Conservation (phyloP, 2,113 vertebrate species). For the Cavia porcellus region DNA sequence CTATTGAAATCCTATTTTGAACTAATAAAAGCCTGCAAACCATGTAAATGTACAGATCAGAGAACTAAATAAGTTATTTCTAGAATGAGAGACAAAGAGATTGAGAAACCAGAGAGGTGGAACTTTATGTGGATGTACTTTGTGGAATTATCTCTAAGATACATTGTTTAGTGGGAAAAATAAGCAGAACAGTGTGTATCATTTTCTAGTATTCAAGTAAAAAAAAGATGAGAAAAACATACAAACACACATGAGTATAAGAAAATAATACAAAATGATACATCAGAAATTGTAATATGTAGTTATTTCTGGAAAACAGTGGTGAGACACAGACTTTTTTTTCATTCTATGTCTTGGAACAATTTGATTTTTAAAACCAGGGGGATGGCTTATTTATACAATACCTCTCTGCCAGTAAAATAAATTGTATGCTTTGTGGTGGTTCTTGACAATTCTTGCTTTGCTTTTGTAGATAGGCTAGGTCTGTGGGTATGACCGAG, state of each 20-base stretch:
- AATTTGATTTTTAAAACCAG: slow-evolving; percentile 54
- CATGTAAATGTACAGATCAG: not conserved
- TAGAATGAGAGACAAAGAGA: not conserved
- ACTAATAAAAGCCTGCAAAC: not conserved
- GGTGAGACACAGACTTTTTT: not conserved
- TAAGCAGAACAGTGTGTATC: not conserved
- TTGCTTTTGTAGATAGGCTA: not conserved
- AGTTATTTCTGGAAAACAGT: slow-evolving; percentile 8
- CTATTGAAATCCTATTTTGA: slow-evolving; percentile 12
- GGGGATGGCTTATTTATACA: not conserved
- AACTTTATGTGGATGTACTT: not conserved
- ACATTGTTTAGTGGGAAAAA: slow-evolving; percentile 21
- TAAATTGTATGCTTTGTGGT: not conserved
- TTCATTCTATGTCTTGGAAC: not conserved
- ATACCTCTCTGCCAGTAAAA: not conserved
- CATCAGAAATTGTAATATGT: not conserved
- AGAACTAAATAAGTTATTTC: not conserved
- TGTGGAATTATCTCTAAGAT: not conserved
- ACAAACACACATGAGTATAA: not conserved
- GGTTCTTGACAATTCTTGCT: slow-evolving; percentile 36
- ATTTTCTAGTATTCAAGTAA: slow-evolving; percentile 12
- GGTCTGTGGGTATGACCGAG: not conserved
- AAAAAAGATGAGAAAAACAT: not conserved
- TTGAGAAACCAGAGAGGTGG: not conserved
- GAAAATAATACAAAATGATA: not conserved